A percentile compares a stretch with the other conserved stretches of the same genome.
These are phyloP conservation scores for Gymnorhina tibicen DNA, from an alignment of 2,113 vertebrate genomes.

Conservation along the genomic window DNA sequence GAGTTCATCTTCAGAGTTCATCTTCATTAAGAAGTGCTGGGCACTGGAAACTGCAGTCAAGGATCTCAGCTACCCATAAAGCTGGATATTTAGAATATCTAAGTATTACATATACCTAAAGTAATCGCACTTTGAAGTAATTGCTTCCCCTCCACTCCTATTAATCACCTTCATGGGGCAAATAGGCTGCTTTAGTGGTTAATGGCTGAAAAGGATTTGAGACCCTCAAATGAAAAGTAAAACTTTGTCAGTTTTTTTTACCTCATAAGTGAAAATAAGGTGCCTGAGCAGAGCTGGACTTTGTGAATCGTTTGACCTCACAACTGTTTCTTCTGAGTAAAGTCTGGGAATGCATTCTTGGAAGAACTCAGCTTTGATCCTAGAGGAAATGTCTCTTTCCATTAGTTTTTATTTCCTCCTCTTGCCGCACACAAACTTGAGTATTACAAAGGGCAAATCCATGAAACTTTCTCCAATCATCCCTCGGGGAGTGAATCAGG, in stretches of 20 bases:
- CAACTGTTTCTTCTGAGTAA: background rate
- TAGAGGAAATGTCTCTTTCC: background rate
- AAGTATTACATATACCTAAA: background rate
- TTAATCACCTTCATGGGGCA: background rate
- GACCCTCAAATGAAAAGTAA: background rate
- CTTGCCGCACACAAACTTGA: background rate
- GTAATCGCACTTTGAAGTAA: background rate
- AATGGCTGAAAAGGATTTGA: background rate
- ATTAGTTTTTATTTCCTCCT: conserved; percentile 10
- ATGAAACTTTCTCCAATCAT: background rate
- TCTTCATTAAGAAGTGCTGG: background rate
- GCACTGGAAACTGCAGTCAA: background rate
- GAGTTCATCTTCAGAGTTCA: background rate
- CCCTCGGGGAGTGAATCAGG: background rate
- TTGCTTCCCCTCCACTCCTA: background rate
- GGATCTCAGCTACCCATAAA: background rate
- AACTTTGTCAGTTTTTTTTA: background rate
- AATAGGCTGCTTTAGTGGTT: background rate
- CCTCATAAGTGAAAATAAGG: background rate
- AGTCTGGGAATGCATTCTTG: background rate
- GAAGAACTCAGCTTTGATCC: background rate
- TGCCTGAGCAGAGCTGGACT: background rate
- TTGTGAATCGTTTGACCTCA: background rate
- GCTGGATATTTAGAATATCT: background rate
- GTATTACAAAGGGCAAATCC: background rate